These are phyloP conservation scores for Misgurnus mizolepis DNA, from an alignment of 2,113 vertebrate genomes.

Conservation along the genomic window DNA sequence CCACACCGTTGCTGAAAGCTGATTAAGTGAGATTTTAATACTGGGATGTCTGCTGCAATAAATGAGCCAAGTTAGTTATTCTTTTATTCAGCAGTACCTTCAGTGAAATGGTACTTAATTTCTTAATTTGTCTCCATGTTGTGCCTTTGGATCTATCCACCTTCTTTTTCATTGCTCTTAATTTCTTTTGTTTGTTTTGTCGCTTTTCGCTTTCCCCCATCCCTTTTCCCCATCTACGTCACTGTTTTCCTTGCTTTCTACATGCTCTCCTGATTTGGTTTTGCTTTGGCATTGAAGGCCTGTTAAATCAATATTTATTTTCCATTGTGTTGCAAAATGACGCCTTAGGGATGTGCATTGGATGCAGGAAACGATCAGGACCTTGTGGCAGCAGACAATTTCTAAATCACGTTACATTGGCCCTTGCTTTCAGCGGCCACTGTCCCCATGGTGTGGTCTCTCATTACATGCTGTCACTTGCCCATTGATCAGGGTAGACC, in stretches of 20 bases:
- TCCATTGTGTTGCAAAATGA: slow-evolving; percentile 53
- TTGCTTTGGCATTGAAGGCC: slow-evolving; percentile 50
- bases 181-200: neutral
- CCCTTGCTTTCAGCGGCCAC: slow-evolving; percentile 39
- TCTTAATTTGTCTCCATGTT: slow-evolving; percentile 34
- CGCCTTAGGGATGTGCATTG: slow-evolving; percentile 41
- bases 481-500: slow-evolving; percentile 43
- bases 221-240: neutral
- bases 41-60: slow-evolving; percentile 65
- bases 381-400: slow-evolving; percentile 54
- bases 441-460: slow-evolving; percentile 40
- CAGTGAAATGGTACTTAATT: slow-evolving; percentile 54
- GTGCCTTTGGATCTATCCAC: neutral
- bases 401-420: slow-evolving; percentile 51
- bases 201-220: neutral
- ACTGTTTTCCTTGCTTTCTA: slow-evolving; percentile 33
- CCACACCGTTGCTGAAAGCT: slow-evolving; percentile 61
- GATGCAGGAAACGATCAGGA: slow-evolving; percentile 54
- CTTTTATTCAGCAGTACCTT: slow-evolving; percentile 56
- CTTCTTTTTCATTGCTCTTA: neutral
- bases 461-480: slow-evolving; percentile 49
- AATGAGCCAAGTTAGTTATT: slow-evolving; percentile 59
- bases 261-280: slow-evolving; percentile 45
- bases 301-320: slow-evolving; percentile 65
- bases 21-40: slow-evolving; percentile 67